Conservation (phyloP, 2,888 invertebrate species). For the Erynnis tages region DNA sequence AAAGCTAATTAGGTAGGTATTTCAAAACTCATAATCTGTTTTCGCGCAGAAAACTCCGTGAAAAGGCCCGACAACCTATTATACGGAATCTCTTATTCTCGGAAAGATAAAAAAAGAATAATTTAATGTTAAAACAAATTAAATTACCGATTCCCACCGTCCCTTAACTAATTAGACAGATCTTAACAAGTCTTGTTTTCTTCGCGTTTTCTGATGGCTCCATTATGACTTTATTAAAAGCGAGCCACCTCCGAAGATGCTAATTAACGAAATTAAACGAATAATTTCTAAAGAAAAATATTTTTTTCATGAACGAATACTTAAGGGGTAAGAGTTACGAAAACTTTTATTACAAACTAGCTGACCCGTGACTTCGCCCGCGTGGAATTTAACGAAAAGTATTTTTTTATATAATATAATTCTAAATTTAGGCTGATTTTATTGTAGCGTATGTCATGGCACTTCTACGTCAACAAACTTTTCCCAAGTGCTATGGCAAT, state of each 20-base stretch:
- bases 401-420: too few species aligned
- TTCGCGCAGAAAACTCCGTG: too few species aligned
- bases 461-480: too few species aligned
- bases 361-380: too few species aligned
- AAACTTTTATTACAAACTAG: too few species aligned
- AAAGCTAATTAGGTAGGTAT: too few species aligned
- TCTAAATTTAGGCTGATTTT: too few species aligned
- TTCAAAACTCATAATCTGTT: too few species aligned
- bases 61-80: background rate
- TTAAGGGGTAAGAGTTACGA: too few species aligned
- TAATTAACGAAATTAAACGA: slow-evolving; percentile 19
- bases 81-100: background rate
- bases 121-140: slow-evolving; percentile 17
- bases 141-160: slow-evolving; percentile 14
- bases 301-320: background rate
- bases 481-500: too few species aligned
- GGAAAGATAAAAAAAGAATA: background rate
- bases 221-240: slow-evolving; percentile 18
- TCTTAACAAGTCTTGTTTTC: slow-evolving; percentile 12
- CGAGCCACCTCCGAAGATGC: slow-evolving; percentile 7
- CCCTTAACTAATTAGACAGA: slow-evolving; percentile 14
- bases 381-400: too few species aligned
- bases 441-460: too few species aligned
- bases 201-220: slow-evolving; percentile 13
- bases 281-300: background rate